Percentiles rank a stretch among this genome's conserved stretches.
These are phyloP conservation scores for Drosophila elegans DNA, from an alignment of 1,140 invertebrate genomes.

Conservation along the genomic window DNA sequence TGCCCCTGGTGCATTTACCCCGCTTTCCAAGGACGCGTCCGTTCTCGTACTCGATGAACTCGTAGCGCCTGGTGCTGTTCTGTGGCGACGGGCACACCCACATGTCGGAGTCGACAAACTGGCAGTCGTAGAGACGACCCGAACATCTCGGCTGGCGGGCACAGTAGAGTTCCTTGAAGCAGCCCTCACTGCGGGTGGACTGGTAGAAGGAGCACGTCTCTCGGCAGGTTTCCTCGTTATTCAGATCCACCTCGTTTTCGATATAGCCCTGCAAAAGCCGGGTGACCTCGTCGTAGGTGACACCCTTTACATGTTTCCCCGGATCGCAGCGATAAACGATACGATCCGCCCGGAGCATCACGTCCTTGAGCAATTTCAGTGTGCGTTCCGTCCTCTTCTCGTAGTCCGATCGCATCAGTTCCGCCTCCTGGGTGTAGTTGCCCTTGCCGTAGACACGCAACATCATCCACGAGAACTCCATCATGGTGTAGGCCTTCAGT, in stretches of 20 bases:
- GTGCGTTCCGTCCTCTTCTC: conserved; percentile 88
- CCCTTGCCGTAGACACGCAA: conserved; percentile 90
- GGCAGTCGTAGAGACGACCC: conserved; percentile 91
- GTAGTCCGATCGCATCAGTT: conserved; percentile 88
- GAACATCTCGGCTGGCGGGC: conserved; percentile 88
- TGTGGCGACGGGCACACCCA: conserved; percentile 89
- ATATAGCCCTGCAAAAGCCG: conserved; percentile 94
- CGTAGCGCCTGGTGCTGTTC: conserved; percentile 89
- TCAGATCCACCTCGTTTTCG: conserved; percentile 95
- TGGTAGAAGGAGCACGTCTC: conserved; percentile 92
- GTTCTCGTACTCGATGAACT: conserved; percentile 94
- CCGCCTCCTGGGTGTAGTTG: conserved; percentile 89
- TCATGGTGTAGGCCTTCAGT: conserved; percentile 94
- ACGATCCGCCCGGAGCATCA: conserved; percentile 88
- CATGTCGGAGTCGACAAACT: conserved; percentile 94
- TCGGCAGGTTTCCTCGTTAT: conserved; percentile 89
- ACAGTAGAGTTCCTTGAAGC: conserved; percentile 90
- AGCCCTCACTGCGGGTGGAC: conserved; percentile 89
- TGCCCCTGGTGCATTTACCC: conserved; percentile 86
- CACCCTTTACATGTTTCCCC: conserved; percentile 77
- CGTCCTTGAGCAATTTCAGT: conserved; percentile 87
- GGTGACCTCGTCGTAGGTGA: conserved; percentile 91
- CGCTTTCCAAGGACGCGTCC: conserved; percentile 88
- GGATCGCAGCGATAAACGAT: conserved; percentile 93
- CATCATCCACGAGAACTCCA: conserved; percentile 94